These are phyloP conservation scores for Cenopis cana DNA, from an alignment of 2,888 invertebrate genomes.

Conservation along the genomic window DNA sequence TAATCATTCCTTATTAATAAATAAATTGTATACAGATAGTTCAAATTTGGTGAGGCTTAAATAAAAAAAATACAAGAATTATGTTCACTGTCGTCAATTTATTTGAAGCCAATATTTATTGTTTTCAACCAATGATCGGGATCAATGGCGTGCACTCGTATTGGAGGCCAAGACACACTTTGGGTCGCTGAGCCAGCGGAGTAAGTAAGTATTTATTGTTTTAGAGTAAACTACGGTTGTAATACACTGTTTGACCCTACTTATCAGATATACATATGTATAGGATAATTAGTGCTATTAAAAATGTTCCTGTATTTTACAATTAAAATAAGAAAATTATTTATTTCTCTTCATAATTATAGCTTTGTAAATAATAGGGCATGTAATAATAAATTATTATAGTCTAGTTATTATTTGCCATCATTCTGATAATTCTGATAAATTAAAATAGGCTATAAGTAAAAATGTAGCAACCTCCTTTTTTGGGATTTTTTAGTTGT, in stretches of 20 bases:
- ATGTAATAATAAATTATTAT: constrained; percentile 23
- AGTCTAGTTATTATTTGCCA: constrained; percentile 26
- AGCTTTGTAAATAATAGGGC: constrained; percentile 18
- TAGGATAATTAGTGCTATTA: constrained; percentile 30
- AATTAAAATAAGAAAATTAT: constrained; percentile 34
- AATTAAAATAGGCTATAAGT: background rate
- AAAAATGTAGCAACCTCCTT: background rate
- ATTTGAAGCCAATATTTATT: background rate
- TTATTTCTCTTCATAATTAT: constrained; percentile 29
- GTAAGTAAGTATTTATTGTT: no score
- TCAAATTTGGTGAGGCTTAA: constrained; percentile 29
- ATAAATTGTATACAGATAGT: constrained; percentile 17
- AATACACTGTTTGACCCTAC: background rate
- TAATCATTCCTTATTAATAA: no score
- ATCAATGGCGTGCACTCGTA: no score
- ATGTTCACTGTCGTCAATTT: no score
- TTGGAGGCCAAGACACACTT: no score
- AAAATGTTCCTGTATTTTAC: constrained; percentile 37
- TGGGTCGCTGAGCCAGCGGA: no score
- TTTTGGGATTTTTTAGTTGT: background rate
- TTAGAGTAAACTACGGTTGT: background rate
- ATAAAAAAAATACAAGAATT: background rate
- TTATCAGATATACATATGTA: background rate
- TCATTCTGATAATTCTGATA: constrained; percentile 12
- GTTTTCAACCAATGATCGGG: no score